phyloP scores from a whole-genome alignment of 2,888 invertebrate genomes.

The Dioctria linearis region DNA sequence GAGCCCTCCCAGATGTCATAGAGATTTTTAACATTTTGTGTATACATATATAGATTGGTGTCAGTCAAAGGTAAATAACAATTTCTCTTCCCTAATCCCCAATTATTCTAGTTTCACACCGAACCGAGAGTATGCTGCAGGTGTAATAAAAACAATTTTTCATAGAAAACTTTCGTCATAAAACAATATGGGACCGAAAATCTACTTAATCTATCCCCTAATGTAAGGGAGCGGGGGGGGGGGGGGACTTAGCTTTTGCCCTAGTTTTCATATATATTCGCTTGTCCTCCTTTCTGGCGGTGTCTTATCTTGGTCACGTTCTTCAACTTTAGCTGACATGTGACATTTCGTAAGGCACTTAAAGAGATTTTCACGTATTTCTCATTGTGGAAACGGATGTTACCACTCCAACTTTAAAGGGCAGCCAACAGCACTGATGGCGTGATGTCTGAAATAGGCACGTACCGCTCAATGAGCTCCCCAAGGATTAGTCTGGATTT shows the following conservation, averaged over 20 bases:
- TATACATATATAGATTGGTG: too few relatives aligned
- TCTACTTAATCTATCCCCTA: slow-evolving; percentile 33
- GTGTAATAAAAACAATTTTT: neutral
- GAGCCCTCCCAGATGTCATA: too few relatives aligned
- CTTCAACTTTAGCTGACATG: slow-evolving; percentile 42
- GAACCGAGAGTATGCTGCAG: neutral
- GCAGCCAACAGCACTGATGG: neutral
- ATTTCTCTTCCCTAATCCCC: neutral
- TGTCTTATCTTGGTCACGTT: slow-evolving; percentile 40
- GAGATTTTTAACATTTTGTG: too few relatives aligned
- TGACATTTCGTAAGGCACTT: slow-evolving; percentile 43
- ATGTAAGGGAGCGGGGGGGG: slow-evolving; percentile 25
- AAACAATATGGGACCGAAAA: slow-evolving; percentile 29
- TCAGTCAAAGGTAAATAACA: too few relatives aligned
- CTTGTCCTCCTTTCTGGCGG: slow-evolving; percentile 1
- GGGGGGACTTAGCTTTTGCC: too few relatives aligned
- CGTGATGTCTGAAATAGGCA: slow-evolving; percentile 13
- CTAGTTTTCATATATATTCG: too few relatives aligned
- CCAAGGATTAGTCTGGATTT: slow-evolving; percentile 29
- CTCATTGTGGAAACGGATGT: slow-evolving; percentile 33
- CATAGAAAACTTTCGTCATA: neutral
- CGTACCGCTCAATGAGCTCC: slow-evolving; percentile 25
- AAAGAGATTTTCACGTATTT: slow-evolving; percentile 39
- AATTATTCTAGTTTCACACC: neutral
- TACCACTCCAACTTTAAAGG: slow-evolving; percentile 21